Percentiles rank a stretch among this genome's conserved stretches.
These are phyloP conservation scores for Aspidoscelis tigris DNA, from an alignment of 2,113 vertebrate genomes.

Conservation along the genomic window DNA sequence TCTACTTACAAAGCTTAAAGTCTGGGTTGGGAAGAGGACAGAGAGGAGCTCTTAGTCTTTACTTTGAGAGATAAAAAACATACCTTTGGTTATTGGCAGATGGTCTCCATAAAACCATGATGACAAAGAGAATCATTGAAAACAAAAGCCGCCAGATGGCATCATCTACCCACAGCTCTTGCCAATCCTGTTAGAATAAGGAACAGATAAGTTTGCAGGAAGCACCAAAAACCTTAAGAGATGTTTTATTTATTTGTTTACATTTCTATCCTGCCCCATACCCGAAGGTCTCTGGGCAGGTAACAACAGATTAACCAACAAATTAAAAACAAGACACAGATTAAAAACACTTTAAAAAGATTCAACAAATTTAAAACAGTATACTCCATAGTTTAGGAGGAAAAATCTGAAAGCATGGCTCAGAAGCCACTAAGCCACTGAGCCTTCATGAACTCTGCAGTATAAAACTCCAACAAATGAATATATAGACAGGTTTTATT, in stretches of 20 bases:
- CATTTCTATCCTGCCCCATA: too few species aligned
- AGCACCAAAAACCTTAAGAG: background rate
- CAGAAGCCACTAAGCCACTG: background rate
- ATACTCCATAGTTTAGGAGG: too few species aligned
- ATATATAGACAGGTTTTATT: background rate
- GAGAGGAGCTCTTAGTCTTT: too few species aligned
- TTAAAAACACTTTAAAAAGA: too few species aligned
- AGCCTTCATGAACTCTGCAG: too few species aligned
- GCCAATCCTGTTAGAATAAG: conserved; percentile 85
- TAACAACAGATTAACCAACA: too few species aligned
- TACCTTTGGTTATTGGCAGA: conserved; percentile 96
- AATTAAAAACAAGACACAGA: too few species aligned
- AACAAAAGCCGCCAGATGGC: conserved; percentile 96
- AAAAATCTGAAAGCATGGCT: background rate
- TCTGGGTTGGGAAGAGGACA: too few species aligned
- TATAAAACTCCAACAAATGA: too few species aligned
- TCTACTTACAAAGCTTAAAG: too few species aligned
- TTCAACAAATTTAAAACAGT: too few species aligned
- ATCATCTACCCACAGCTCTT: conserved; percentile 95
- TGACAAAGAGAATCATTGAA: conserved; percentile 95
- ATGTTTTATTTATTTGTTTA: background rate
- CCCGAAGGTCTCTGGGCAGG: too few species aligned
- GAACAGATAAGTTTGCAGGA: background rate
- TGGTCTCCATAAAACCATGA: conserved; percentile 94
- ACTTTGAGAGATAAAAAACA: conserved; percentile 30